Percentiles rank a stretch among this genome's conserved stretches.
Evolutionary conservation across 2,797 vertebrate genomes (phyloP).

Genomic region (Helarctos malayanus): DNA sequence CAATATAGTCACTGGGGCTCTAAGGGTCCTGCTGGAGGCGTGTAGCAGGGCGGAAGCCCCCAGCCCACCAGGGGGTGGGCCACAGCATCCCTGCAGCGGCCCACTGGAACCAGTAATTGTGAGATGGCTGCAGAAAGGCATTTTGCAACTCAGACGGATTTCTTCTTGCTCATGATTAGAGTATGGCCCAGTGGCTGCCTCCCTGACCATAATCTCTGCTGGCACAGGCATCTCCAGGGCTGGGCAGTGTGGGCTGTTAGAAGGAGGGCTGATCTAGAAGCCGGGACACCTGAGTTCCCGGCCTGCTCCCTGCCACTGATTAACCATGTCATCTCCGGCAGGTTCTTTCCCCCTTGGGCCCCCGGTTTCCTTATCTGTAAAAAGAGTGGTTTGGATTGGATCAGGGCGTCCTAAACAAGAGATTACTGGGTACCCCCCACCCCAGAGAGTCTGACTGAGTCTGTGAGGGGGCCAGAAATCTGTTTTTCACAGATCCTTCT

Average conservation of each 20-base stretch:
- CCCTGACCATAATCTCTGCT: constrained; percentile 75
- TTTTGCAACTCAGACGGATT: constrained; percentile 78
- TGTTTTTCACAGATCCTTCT: neutral
- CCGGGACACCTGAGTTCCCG: neutral
- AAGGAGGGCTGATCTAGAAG: constrained; percentile 59
- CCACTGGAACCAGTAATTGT: constrained; percentile 41
- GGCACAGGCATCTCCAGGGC: constrained; percentile 58
- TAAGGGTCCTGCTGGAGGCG: neutral
- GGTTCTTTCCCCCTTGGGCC: neutral
- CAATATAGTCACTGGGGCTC: neutral
- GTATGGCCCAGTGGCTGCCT: constrained; percentile 73
- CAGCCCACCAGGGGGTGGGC: neutral
- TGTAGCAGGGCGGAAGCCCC: neutral
- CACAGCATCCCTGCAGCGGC: constrained; percentile 1
- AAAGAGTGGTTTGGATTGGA: neutral
- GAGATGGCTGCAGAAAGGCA: constrained; percentile 66
- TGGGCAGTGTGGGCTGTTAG: neutral
- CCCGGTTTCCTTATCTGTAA: constrained; percentile 49
- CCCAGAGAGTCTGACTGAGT: neutral
- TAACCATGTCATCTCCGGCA: neutral
- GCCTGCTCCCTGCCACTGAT: neutral
- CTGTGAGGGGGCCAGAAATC: neutral
- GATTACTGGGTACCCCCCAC: neutral
- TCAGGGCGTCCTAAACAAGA: neutral
- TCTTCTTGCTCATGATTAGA: constrained; percentile 71